Percentiles rank a stretch among this genome's conserved stretches.
These are phyloP conservation scores for Diarsia brunnea DNA, from an alignment of 2,888 invertebrate species.

Conservation along the genomic window DNA sequence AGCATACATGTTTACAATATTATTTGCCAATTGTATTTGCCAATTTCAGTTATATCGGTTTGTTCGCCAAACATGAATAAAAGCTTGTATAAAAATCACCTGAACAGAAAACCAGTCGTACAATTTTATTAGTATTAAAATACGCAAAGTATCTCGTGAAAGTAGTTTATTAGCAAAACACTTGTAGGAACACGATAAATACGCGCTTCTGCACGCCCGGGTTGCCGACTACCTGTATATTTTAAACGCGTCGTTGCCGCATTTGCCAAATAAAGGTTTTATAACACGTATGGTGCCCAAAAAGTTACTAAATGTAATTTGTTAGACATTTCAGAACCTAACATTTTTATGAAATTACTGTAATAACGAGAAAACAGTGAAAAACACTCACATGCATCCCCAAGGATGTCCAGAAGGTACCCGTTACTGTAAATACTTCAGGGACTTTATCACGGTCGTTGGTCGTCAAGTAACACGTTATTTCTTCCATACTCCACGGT, in stretches of 20 bases:
- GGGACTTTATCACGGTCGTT: neutral
- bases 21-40: too few species aligned
- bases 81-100: neutral
- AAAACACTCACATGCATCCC: conserved; percentile 30
- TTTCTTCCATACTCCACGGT: too few species aligned
- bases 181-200: conserved; percentile 4
- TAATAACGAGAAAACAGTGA: conserved; percentile 16
- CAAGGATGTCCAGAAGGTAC: neutral
- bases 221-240: neutral
- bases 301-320: neutral
- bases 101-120: neutral
- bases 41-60: neutral
- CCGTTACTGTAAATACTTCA: conserved; percentile 6
- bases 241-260: neutral
- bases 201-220: neutral
- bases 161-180: conserved; percentile 21
- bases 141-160: conserved; percentile 15
- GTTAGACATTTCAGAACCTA: conserved; percentile 2
- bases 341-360: conserved; percentile 12
- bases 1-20: too few species aligned
- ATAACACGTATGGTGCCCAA: conserved; percentile 5
- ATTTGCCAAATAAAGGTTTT: neutral
- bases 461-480: too few species aligned
- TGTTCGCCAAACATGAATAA: neutral
- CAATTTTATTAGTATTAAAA: conserved; percentile 15